Evolutionary conservation across 1,140 invertebrate species (phyloP).

Genomic region (Halesus radiatus): DNA sequence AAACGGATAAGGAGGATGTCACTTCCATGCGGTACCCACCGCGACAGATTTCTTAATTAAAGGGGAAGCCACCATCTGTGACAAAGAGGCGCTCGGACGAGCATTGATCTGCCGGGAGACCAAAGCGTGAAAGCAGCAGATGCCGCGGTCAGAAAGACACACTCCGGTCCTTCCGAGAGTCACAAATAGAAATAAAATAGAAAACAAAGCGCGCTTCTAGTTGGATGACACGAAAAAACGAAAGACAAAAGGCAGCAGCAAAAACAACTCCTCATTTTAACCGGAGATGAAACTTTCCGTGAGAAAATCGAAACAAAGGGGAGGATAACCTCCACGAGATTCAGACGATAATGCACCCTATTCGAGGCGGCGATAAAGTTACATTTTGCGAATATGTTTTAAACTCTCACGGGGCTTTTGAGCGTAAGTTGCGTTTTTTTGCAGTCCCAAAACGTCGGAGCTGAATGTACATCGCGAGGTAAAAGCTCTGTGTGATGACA

Average conservation of each 20-base stretch:
- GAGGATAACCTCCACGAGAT: too few species aligned
- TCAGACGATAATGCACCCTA: too few species aligned
- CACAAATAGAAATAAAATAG: conserved; percentile 1
- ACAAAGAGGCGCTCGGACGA: conserved; percentile 16
- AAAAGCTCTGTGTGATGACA: neutral
- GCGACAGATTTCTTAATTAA: conserved; percentile 11
- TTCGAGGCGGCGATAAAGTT: too few species aligned
- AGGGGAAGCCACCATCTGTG: neutral
- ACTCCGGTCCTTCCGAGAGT: neutral
- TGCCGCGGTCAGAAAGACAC: neutral
- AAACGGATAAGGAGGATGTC: neutral
- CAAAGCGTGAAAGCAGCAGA: neutral
- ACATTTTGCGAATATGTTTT: too few species aligned
- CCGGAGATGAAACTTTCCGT: conserved; percentile 10
- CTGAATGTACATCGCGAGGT: neutral
- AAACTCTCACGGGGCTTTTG: too few species aligned
- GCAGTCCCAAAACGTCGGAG: neutral
- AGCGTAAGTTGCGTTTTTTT: neutral
- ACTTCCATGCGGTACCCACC: neutral
- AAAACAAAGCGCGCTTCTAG: conserved; percentile 16
- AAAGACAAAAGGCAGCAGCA: neutral
- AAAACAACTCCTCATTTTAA: conserved; percentile 13
- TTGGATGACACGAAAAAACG: conserved; percentile 14
- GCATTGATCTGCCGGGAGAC: neutral
- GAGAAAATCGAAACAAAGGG: too few species aligned